Conservation (phyloP, 2,113 vertebrate genomes). For the Oreochromis spilurus region DNA sequence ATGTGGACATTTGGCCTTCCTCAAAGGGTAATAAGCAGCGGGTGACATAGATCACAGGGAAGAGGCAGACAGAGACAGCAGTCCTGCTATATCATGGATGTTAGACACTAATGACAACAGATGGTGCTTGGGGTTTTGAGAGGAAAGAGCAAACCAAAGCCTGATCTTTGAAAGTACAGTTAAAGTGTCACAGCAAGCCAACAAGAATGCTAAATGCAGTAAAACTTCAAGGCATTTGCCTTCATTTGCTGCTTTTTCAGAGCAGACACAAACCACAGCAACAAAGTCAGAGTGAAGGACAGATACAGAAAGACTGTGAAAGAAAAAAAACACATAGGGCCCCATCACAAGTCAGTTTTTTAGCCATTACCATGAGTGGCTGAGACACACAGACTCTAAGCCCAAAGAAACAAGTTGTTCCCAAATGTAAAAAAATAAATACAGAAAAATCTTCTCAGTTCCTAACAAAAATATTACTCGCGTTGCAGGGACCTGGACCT, state of each 20-base stretch:
- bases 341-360: not conserved
- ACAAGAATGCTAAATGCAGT: conserved; percentile 6
- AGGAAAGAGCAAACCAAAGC: conserved; percentile 1
- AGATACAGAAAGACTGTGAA: not conserved
- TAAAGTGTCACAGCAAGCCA: conserved; percentile 23
- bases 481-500: not conserved
- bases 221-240: conserved; percentile 34
- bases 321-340: not conserved
- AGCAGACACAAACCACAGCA: not conserved
- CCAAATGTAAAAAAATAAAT: not conserved
- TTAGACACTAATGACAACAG: conserved; percentile 41
- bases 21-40: not conserved
- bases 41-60: not conserved
- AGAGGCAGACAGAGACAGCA: not conserved
- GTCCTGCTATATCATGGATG: conserved; percentile 16
- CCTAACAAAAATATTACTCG: not conserved
- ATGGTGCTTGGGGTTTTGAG: conserved; percentile 29
- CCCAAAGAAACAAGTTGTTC: not conserved
- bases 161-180: conserved; percentile 14
- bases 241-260: conserved; percentile 25
- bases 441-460: not conserved
- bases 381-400: not conserved
- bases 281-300: conserved; percentile 6
- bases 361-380: not conserved
- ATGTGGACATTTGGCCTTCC: conserved; percentile 7